Evolutionary conservation across 2,113 vertebrate species (phyloP).

Genomic region (Eulemur rufifrons): DNA sequence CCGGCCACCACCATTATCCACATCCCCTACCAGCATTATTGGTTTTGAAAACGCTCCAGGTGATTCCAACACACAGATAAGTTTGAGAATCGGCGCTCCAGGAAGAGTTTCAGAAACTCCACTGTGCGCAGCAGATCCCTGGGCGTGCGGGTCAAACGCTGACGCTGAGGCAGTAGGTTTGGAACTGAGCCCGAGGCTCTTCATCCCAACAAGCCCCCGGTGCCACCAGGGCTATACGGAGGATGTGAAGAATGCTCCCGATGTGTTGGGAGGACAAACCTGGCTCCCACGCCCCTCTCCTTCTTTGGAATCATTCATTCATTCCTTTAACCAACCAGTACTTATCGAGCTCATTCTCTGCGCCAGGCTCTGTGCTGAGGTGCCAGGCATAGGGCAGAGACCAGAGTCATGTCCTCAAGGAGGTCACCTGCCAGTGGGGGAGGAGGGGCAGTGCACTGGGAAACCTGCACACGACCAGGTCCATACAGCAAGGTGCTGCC

Average conservation of each 20-base stretch:
- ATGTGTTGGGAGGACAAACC: neutral
- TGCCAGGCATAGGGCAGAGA: neutral
- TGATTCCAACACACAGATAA: neutral
- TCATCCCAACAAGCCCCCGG: neutral
- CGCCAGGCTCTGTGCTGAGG: neutral
- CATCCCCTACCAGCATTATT: neutral
- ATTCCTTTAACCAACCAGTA: neutral
- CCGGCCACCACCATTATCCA: neutral
- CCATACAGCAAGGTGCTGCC: neutral
- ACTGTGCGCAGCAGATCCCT: rapidly evolving
- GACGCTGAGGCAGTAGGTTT: neutral
- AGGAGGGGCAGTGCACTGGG: neutral
- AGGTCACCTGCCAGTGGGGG: neutral
- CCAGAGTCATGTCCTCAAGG: neutral
- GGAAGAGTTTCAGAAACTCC: neutral
- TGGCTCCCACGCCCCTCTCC: neutral
- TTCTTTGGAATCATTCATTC: neutral
- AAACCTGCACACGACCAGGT: neutral
- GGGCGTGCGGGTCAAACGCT: rapidly evolving
- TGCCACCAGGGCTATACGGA: neutral
- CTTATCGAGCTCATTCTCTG: neutral
- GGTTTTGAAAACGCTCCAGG: neutral
- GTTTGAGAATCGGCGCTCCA: neutral
- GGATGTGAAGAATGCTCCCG: too few relatives aligned
- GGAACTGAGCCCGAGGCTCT: neutral